Percentiles rank a stretch among this genome's conserved stretches.
These are phyloP conservation scores for Oreochromis aureus DNA, from an alignment of 2,113 vertebrate genomes.

Conservation along the genomic window DNA sequence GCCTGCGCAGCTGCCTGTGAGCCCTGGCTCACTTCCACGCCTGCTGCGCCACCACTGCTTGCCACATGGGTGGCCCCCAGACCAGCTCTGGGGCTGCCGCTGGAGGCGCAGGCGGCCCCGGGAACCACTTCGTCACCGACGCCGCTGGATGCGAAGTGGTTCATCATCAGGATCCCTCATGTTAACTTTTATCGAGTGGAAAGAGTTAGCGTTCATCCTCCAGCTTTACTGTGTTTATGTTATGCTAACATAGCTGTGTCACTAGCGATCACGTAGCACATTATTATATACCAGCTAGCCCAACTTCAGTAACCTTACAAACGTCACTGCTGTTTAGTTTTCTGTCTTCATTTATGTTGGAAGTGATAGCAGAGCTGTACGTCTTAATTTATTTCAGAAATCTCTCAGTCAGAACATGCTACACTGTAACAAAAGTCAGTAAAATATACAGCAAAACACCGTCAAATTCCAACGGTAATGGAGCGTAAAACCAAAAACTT, in stretches of 20 bases:
- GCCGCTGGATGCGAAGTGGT: accelerated
- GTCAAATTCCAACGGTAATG: too few relatives aligned
- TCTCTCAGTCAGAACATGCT: too few relatives aligned
- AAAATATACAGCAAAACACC: too few relatives aligned
- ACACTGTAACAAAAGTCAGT: too few relatives aligned
- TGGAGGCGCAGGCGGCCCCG: background rate
- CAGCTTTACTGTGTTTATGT: background rate
- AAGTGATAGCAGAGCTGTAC: background rate
- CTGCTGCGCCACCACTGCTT: accelerated
- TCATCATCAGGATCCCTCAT: background rate
- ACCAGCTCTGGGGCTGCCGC: background rate
- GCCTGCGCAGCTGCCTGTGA: background rate
- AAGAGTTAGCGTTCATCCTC: background rate
- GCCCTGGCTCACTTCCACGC: background rate
- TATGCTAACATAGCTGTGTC: background rate
- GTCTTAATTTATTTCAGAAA: too few relatives aligned
- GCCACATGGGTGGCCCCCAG: background rate
- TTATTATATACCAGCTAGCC: too few relatives aligned
- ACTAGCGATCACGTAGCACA: too few relatives aligned
- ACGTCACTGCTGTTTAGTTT: too few relatives aligned
- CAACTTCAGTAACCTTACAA: too few relatives aligned
- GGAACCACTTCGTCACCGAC: background rate
- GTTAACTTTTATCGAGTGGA: background rate
- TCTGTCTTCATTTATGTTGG: background rate
- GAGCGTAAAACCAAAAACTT: too few relatives aligned